Evolutionary conservation across 2,888 invertebrate species (phyloP).

Genomic region (Eueremaeus valkanovi): DNA sequence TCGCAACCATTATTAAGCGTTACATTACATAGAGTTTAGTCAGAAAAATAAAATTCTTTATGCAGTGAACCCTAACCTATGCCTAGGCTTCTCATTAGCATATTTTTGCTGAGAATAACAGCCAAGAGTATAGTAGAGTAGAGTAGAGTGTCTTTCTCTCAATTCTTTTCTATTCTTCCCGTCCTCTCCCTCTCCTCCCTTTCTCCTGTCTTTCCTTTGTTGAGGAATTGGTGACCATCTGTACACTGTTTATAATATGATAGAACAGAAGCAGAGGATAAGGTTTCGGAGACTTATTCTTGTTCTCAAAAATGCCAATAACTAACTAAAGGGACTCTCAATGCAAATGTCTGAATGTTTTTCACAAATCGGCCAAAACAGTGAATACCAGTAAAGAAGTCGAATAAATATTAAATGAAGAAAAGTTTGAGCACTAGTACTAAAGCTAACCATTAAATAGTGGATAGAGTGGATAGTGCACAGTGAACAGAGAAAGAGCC

Average conservation of each 20-base stretch:
- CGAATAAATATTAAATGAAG: conserved; percentile 8
- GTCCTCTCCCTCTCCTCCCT: too few species aligned
- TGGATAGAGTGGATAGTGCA: background rate
- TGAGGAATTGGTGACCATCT: conserved; percentile 29
- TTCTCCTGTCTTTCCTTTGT: conserved; percentile 33
- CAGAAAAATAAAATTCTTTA: background rate
- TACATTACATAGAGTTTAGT: conserved; percentile 29
- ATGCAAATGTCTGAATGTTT: background rate
- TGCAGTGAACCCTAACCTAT: conserved; percentile 3
- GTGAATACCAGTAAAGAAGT: background rate
- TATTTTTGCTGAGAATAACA: conserved; percentile 10
- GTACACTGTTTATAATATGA: conserved; percentile 30
- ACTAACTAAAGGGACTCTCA: background rate
- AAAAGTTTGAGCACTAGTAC: background rate
- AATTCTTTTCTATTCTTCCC: conserved; percentile 14
- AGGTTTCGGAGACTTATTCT: background rate
- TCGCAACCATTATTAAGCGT: background rate
- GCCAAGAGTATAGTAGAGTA: too few species aligned
- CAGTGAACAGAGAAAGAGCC: background rate
- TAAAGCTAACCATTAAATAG: background rate
- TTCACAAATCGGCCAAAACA: background rate
- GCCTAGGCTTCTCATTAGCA: conserved; percentile 23
- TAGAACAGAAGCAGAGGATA: conserved; percentile 24
- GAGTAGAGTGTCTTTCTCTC: conserved; percentile 5
- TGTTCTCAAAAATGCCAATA: background rate